Conservation (phyloP, 2,113 vertebrate species). For the Petrocephalus microphthalmus region DNA sequence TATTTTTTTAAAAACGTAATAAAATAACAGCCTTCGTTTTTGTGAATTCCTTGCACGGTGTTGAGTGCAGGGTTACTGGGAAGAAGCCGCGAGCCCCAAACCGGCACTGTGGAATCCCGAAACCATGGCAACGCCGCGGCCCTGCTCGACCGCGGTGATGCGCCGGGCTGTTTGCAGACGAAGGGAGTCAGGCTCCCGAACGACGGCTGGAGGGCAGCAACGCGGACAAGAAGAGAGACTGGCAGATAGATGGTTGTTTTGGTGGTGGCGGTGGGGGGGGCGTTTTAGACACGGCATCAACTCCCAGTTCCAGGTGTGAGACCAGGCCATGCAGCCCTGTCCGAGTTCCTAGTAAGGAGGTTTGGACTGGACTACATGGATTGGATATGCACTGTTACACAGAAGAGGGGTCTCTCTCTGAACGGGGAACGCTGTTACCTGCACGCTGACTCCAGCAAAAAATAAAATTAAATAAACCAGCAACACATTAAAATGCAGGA, state of each 20-base stretch:
- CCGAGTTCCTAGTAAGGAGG: slow-evolving; percentile 20
- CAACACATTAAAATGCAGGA: neutral
- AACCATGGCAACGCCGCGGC: slow-evolving; percentile 3
- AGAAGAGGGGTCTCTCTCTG: slow-evolving; percentile 18
- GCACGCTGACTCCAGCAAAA: slow-evolving; percentile 3
- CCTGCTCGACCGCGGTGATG: neutral
- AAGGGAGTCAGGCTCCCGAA: neutral
- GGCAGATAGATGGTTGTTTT: neutral
- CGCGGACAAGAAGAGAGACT: neutral
- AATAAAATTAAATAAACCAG: neutral
- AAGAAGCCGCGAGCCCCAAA: neutral
- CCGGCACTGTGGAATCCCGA: neutral
- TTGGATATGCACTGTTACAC: slow-evolving; percentile 25
- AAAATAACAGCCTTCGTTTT: neutral
- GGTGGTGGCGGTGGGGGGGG: neutral
- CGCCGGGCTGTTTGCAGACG: neutral
- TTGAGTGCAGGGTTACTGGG: neutral
- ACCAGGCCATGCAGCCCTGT: neutral
- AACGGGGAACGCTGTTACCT: slow-evolving; percentile 1
- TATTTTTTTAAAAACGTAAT: too few relatives aligned
- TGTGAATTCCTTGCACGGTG: neutral
- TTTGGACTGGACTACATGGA: slow-evolving; percentile 36
- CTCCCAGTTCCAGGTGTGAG: neutral
- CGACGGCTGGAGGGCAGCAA: neutral
- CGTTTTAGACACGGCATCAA: neutral